Evolutionary conservation across 2,888 invertebrate genomes (phyloP).

Genomic region (Hyppa rectilinea): DNA sequence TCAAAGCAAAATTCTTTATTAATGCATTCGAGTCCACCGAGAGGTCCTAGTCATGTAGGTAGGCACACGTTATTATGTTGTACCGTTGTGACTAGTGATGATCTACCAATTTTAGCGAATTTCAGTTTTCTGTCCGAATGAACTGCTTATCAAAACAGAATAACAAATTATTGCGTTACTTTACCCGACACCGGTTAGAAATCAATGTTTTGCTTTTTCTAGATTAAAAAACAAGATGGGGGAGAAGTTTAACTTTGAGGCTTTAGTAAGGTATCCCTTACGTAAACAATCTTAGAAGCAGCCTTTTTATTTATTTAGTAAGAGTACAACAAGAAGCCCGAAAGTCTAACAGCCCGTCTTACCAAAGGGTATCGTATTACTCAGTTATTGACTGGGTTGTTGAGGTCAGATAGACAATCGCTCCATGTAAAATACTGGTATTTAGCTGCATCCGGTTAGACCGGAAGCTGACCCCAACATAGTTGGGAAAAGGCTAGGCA

Average conservation of each 20-base stretch:
- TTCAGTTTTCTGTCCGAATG: slow-evolving; percentile 22
- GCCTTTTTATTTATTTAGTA: slow-evolving; percentile 1
- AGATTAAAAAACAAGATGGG: not conserved
- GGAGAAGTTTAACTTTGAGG: not conserved
- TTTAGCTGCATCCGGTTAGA: too few relatives aligned
- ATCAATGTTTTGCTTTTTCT: not conserved
- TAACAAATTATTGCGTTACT: slow-evolving; percentile 19
- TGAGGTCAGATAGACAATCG: too few relatives aligned
- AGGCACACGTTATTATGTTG: not conserved
- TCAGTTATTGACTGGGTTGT: too few relatives aligned
- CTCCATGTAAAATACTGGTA: too few relatives aligned
- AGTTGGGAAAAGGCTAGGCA: too few relatives aligned
- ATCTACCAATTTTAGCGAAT: slow-evolving; percentile 2
- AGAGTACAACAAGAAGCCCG: too few relatives aligned
- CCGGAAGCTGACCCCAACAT: too few relatives aligned
- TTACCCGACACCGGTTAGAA: not conserved
- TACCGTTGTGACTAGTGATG: not conserved
- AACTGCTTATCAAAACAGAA: slow-evolving; percentile 8
- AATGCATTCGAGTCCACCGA: too few relatives aligned
- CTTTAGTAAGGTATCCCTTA: not conserved
- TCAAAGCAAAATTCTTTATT: slow-evolving; percentile 29
- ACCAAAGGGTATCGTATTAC: too few relatives aligned
- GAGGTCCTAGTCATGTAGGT: not conserved
- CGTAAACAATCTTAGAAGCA: not conserved
- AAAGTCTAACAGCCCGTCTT: too few relatives aligned